phyloP scores from a whole-genome alignment of 2,113 vertebrate genomes.

The Eudyptes chrysolophus region DNA sequence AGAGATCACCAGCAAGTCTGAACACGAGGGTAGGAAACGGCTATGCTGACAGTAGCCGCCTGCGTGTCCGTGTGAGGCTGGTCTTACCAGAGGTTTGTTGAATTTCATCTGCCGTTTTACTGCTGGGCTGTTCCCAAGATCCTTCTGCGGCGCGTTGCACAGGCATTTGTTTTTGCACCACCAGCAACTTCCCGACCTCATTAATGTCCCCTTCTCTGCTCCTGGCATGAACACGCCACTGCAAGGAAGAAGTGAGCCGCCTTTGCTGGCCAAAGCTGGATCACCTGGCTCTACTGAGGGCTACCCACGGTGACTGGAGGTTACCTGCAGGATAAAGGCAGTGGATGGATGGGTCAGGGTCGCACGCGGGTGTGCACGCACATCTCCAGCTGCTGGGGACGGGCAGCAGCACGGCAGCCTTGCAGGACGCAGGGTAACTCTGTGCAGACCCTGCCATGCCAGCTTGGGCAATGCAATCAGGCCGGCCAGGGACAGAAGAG shows the following conservation, averaged over 20 bases:
- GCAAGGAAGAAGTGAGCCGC: neutral
- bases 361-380: accelerated
- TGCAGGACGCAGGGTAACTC: too few species aligned
- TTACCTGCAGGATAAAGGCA: neutral
- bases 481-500: neutral
- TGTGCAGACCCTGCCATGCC: neutral
- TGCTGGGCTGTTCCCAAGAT: neutral
- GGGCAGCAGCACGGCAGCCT: neutral
- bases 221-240: accelerated
- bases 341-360: neutral
- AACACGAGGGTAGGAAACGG: accelerated
- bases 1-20: neutral
- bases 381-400: neutral
- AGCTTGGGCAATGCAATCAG: too few species aligned
- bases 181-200: neutral
- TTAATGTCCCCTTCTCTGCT: neutral
- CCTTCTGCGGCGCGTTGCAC: accelerated
- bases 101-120: neutral
- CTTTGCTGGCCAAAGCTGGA: neutral
- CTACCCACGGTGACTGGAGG: neutral
- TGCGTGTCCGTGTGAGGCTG: accelerated
- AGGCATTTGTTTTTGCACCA: neutral
- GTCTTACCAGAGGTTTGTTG: accelerated
- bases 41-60: neutral
- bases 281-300: neutral